Evolutionary conservation across 2,797 vertebrate genomes (phyloP).

Genomic region (Aldrovandia affinis): DNA sequence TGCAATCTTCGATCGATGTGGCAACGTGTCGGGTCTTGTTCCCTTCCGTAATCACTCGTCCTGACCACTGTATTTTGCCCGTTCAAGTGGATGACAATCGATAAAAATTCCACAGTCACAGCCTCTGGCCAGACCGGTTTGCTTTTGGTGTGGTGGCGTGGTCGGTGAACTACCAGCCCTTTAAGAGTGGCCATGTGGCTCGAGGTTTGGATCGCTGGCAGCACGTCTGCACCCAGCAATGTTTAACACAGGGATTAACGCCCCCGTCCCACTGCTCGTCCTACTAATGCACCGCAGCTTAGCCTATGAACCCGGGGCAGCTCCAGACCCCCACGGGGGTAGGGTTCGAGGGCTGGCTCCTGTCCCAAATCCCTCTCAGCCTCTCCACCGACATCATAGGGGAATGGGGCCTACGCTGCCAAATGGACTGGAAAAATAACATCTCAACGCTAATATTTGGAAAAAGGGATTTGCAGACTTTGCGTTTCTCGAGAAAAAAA

Average conservation of each 20-base stretch:
- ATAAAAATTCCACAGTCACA: neutral
- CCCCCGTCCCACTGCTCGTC: neutral
- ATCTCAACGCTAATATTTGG: slow-evolving; percentile 39
- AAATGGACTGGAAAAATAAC: slow-evolving; percentile 43
- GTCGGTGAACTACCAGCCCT: neutral
- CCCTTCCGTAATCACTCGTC: neutral
- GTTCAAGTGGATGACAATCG: neutral
- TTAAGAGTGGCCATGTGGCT: slow-evolving; percentile 8
- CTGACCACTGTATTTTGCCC: neutral
- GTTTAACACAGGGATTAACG: slow-evolving; percentile 33
- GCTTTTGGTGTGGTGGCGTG: neutral
- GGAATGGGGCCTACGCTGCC: slow-evolving; percentile 23
- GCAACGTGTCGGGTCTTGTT: neutral
- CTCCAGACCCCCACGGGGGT: neutral
- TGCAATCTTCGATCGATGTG: neutral
- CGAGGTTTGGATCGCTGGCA: neutral
- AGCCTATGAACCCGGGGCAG: slow-evolving; percentile 19
- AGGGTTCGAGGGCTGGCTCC: slow-evolving; percentile 22
- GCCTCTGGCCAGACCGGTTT: neutral
- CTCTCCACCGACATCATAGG: slow-evolving; percentile 26
- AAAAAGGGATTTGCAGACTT: slow-evolving; percentile 36
- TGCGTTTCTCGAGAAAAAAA: slow-evolving; percentile 25
- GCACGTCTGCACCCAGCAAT: neutral
- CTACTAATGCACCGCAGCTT: slow-evolving; percentile 33
- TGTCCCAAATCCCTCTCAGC: slow-evolving; percentile 35